Base-by-base conservation (phyloP, 2,113 vertebrate species). In the Gymnobelideus leadbeateri region DNA sequence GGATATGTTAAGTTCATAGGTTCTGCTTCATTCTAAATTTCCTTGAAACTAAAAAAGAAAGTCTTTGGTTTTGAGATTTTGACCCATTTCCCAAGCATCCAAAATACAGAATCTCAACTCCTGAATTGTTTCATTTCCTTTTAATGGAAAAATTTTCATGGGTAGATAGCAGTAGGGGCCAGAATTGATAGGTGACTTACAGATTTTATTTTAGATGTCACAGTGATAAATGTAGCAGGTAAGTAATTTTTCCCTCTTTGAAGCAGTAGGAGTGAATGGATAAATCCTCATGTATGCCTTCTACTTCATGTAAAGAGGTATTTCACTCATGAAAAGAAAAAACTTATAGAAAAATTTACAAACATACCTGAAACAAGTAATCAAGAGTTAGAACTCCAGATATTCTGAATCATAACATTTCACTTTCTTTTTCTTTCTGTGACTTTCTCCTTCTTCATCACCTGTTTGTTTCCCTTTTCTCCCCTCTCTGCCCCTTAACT, bases 41-140 rank as follows among this genome's bases (percentile, higher is more conserved):
- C 91, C 96, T 96, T 94, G 25, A 93, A 84, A 57, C 54, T 95
- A 95, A 52, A 61, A 95, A 96, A 95, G 43, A 96, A 31, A 94
- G 94, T 84, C 10, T 96, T 51, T 43, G 92, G 37, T 54, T 95
- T 96, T 77, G 90, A 96, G 91, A 31, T 93, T 46, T 89, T 68
- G 57, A 68, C 28, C 28, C 2, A 68, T 37, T 68, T 68, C 2
- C 57, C 11, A 68, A 14, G 11, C 31, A 77, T 77, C 12, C 61
- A 77, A 4, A 77, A 24, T 92, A 12, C 94, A 92, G 92, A 91
- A 93, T 77, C 12, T n/a, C 92, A 77, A 51, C 91, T 54, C 91
- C 47, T 91, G 11, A 97, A 61, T 94, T 96, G 28, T 91, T 28
- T 91, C 52, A 1, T 93, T 96, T n/a, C 21, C 92, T 96, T 96